Base-by-base conservation (phyloP, 2,888 invertebrate species). In the Drepanosiphum platanoidis region DNA sequence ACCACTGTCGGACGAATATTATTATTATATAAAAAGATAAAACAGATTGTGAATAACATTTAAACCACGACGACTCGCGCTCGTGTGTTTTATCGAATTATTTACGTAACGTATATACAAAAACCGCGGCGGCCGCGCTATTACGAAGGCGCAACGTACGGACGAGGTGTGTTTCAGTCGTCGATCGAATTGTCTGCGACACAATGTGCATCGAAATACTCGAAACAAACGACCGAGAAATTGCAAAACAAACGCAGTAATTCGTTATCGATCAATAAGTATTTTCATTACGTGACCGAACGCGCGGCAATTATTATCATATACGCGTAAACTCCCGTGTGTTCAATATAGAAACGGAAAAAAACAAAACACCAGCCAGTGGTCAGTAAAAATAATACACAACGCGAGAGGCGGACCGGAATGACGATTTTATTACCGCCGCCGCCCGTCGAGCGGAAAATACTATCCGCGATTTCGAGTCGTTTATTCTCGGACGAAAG, bases 1-100 rank as follows among this genome's bases (percentile, higher is more conserved):
- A n/a, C n/a, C 52, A 52, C 22, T 22, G 18, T 22, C 52, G 39
- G 39, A 27, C 18, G 15, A 71, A n/a, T 71, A 71, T 39, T 15
- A 71, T 15, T 39, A 27, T 39, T 52, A 22, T 74, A 74, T 32
- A 46, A 32, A 46, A 32, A 46, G 18, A 74, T 30, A 74, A n/a
- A 52, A 52, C 11, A 46, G 42, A 36, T 34, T 36, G 46, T 75
- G 22, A 11, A 64, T 30, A 64, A 64, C 13, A 64, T 64, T 22
- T 75, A 58, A 34, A 58, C 75, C 36, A 75, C 58, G 58, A n/a
- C 58, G 58, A 22, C 58, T n/a, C n/a, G n/a, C n/a, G n/a, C 8
- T 64, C 5, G 61, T 61, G 18, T 52, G 32, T 75, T 75, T 58
- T 36, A 58, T 75, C 36, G 34, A 58, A 75, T 61, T 61, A 75